These are phyloP conservation scores for Ceraclea dissimilis DNA, from an alignment of 2,888 invertebrate species.

Conservation along the genomic window DNA sequence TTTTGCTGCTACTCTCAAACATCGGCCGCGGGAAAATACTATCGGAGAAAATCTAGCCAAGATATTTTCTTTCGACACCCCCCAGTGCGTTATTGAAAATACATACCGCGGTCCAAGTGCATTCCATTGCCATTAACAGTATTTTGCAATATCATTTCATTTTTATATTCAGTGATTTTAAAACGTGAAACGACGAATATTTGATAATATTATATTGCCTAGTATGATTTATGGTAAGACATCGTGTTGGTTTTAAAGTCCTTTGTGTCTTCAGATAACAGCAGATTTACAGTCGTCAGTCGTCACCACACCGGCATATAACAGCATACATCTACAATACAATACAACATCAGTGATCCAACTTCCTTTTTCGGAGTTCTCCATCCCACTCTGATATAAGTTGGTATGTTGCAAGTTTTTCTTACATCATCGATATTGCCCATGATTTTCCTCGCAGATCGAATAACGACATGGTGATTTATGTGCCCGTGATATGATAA, in stretches of 20 bases:
- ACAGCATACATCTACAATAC: too few species aligned
- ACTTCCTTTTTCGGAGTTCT: constrained; percentile 16
- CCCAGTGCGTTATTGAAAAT: constrained; percentile 3
- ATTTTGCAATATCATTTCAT: too few species aligned
- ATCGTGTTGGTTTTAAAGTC: neutral
- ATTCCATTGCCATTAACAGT: neutral
- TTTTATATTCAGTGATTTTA: too few species aligned
- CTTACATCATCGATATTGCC: constrained; percentile 16
- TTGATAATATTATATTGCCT: too few species aligned
- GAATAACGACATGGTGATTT: too few species aligned
- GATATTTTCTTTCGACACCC: constrained; percentile 10
- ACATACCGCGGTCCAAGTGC: neutral
- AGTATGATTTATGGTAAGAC: neutral
- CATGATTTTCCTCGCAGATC: neutral
- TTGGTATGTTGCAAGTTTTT: constrained; percentile 19
- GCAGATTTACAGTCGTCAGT: neutral
- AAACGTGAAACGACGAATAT: too few species aligned
- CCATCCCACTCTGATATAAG: constrained; percentile 18
- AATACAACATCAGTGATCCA: constrained; percentile 3
- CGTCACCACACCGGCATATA: neutral
- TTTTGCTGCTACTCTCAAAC: constrained; percentile 8
- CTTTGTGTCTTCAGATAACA: neutral
- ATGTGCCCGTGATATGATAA: too few species aligned
- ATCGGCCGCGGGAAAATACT: constrained; percentile 8
- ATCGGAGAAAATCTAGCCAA: constrained; percentile 4